Evolutionary conservation across 2,888 invertebrate genomes (phyloP).

Genomic region (Melanchra persicariae): DNA sequence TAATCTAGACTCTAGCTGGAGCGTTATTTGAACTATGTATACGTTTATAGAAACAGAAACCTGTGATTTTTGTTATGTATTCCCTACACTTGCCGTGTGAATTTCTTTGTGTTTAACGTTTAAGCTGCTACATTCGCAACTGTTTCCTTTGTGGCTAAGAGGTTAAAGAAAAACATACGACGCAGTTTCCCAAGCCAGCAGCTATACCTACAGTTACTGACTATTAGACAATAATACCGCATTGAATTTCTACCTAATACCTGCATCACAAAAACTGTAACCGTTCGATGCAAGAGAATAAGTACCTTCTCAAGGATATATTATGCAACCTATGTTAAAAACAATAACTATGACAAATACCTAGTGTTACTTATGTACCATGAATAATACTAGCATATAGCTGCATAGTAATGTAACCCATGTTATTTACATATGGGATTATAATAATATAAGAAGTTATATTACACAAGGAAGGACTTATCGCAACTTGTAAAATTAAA

Average conservation of each 20-base stretch:
- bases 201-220: slow-evolving; percentile 22
- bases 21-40: slow-evolving; percentile 1
- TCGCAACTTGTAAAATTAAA: slow-evolving; percentile 14
- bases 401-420: slow-evolving; percentile 40
- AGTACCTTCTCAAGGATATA: slow-evolving; percentile 26
- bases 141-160: slow-evolving; percentile 49
- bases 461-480: slow-evolving; percentile 39
- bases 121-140: slow-evolving; percentile 14
- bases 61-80: not conserved
- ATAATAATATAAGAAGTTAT: slow-evolving; percentile 41
- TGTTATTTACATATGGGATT: slow-evolving; percentile 36
- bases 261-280: slow-evolving; percentile 32
- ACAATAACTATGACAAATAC: slow-evolving; percentile 52
- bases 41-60: slow-evolving; percentile 14
- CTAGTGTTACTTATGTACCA: slow-evolving; percentile 37
- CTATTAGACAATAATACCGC: slow-evolving; percentile 39
- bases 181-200: slow-evolving; percentile 50
- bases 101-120: slow-evolving; percentile 29
- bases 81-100: slow-evolving; percentile 33
- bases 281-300: slow-evolving; percentile 9
- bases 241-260: slow-evolving; percentile 27
- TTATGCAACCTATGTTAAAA: slow-evolving; percentile 48
- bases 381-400: slow-evolving; percentile 52
- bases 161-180: slow-evolving; percentile 26
- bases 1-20: not conserved